These are phyloP conservation scores for Sebastes itinus DNA, from an alignment of 2,797 vertebrate genomes.

Conservation along the genomic window DNA sequence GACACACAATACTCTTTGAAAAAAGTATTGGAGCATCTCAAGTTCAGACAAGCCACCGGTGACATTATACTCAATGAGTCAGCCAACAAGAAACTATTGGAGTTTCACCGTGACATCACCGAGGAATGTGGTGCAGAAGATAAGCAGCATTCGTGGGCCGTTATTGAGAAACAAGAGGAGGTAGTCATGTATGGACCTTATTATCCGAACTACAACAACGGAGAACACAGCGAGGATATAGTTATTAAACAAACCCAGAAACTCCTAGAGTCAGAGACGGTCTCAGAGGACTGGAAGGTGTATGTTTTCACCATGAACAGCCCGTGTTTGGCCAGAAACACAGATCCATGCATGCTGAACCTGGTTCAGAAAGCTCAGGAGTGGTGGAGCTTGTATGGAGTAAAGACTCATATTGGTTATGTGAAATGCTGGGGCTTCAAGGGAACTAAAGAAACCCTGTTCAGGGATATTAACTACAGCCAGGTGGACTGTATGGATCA, in stretches of 20 bases:
- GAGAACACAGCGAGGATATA: constrained; percentile 68
- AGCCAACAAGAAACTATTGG: constrained; percentile 50
- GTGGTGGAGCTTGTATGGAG: constrained; percentile 62
- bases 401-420: constrained; percentile 67
- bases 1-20: constrained; percentile 35
- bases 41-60: background rate
- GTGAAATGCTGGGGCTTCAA: constrained; percentile 72
- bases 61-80: constrained; percentile 29
- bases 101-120: constrained; percentile 62
- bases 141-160: constrained; percentile 71
- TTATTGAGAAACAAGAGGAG: constrained; percentile 70
- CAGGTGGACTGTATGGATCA: constrained; percentile 50
- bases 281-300: constrained; percentile 27
- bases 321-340: constrained; percentile 65
- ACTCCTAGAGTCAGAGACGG: constrained; percentile 37
- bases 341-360: constrained; percentile 64
- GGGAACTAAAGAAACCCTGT: constrained; percentile 69
- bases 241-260: constrained; percentile 69
- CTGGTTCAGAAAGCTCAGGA: constrained; percentile 59
- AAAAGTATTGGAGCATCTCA: constrained; percentile 50
- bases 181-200: constrained; percentile 68
- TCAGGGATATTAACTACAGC: constrained; percentile 48
- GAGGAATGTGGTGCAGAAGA: constrained; percentile 61
- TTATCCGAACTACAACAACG: constrained; percentile 65
- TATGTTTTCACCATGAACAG: constrained; percentile 73